Evolutionary conservation across 2,888 invertebrate genomes (phyloP), one percentile per base, ranked within the genome.

Genomic region (Thelaira solivaga): DNA sequence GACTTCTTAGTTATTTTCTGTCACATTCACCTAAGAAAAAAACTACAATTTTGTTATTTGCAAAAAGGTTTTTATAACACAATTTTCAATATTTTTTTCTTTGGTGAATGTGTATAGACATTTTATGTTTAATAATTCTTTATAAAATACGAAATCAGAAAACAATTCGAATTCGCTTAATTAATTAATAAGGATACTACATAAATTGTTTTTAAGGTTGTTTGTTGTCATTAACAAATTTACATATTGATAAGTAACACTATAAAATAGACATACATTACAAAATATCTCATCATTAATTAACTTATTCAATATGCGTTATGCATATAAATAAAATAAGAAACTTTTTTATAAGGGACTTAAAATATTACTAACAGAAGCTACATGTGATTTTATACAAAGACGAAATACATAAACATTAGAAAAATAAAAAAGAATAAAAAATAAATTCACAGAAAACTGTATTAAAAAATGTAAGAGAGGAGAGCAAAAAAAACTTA

Each of bases 161-260:
- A 73, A 62, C 34, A 67, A 47, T 77, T 55, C 24, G 29, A 68
- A 59, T 57, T 73, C 43, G 41, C 31, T 73, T 75, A 77, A 8
- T 72, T 67, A 59, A 69, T 72, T 62, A 65, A 68, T 64, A 72
- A 72, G 29, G 34, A 55, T 71, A 71, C 31, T 65, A 51, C 29
- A n/a, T n/a, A n/a, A n/a, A n/a, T 61, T 49, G 31, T 26, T 75
- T 67, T 69, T 64, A n/a, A 53, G 55, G 39, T 77, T 39, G 18
- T 41, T 61, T 10, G 24, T 51, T 68, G 47, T 39, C 31, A 36
- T n/a, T 53, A 59, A 53, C 57, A 62, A 73, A 73, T 57, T 67
- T 77, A 77, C 67, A 72, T 64, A 47, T n/a, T n/a, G n/a, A n/a
- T n/a, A n/a, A n/a, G n/a, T 77, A 61, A 76, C 76, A 64, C 51